Percentiles rank a stretch among this genome's conserved stretches.
Conservation (phyloP, 2,797 vertebrate species). For the Echiichthys vipera region DNA sequence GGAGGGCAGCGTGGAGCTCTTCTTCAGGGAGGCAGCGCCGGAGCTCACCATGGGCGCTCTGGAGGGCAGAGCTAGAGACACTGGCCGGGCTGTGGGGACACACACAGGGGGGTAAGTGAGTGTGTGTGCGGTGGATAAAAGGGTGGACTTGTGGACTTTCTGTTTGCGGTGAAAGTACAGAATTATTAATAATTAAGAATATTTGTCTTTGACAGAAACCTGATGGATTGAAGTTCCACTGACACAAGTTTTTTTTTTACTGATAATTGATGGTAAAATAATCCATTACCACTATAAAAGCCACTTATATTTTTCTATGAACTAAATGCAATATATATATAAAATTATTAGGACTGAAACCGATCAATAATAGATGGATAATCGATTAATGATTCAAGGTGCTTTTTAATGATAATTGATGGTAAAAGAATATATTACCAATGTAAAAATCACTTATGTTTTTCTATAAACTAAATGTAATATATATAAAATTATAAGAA, state of each 20-base stretch:
- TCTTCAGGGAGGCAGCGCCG: slow-evolving; percentile 89
- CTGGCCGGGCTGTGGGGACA: slow-evolving; percentile 86
- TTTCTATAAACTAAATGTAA: background rate
- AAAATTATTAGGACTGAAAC: background rate
- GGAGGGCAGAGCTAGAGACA: slow-evolving; percentile 89
- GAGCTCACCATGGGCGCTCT: slow-evolving; percentile 83
- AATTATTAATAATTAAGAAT: background rate
- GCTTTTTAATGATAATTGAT: too few relatives aligned
- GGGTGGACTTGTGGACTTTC: background rate
- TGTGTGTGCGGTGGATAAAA: background rate
- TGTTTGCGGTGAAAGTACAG: background rate
- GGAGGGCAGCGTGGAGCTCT: slow-evolving; percentile 90
- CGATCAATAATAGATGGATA: too few relatives aligned
- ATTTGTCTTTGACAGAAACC: background rate
- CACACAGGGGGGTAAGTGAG: background rate
- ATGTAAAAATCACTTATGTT: too few relatives aligned
- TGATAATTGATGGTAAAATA: too few relatives aligned
- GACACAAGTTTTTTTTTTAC: background rate
- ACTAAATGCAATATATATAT: background rate
- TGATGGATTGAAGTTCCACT: background rate
- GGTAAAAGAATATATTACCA: too few relatives aligned
- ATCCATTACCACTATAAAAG: too few relatives aligned
- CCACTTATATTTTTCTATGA: background rate
- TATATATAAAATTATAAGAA: background rate
- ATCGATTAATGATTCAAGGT: too few relatives aligned